These are phyloP conservation scores for Phymatocera aterrima DNA, from an alignment of 2,888 invertebrate species.

Conservation along the genomic window DNA sequence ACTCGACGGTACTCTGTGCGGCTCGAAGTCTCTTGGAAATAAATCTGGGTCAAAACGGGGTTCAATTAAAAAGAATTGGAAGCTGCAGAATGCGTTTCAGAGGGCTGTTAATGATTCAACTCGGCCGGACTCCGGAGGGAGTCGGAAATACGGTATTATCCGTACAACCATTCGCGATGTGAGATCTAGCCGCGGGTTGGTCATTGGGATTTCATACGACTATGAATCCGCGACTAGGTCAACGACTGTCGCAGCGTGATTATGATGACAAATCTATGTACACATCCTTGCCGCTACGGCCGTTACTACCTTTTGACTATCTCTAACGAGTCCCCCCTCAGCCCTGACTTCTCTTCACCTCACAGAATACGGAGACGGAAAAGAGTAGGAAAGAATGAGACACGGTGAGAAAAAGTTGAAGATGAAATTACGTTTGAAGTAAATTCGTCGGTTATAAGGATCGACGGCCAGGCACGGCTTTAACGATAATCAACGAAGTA, in stretches of 20 bases:
- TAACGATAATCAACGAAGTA: constrained; percentile 24
- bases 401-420: neutral
- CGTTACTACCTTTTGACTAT: neutral
- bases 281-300: neutral
- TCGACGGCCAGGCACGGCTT: neutral
- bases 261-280: neutral
- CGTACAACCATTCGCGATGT: neutral
- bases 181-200: neutral
- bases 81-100: neutral
- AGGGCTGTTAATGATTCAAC: neutral
- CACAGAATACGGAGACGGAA: neutral
- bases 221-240: neutral
- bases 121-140: neutral
- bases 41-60: constrained; percentile 32
- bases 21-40: constrained; percentile 25
- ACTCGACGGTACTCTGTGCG: constrained; percentile 8
- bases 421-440: constrained; percentile 27
- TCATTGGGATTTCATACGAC: neutral
- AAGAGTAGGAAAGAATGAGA: neutral
- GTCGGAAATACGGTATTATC: neutral
- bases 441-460: constrained; percentile 15
- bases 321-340: neutral
- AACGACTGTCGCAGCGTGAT: neutral
- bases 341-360: neutral
- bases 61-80: constrained; percentile 35